A percentile compares a stretch with the other conserved stretches of the same genome.
These are phyloP conservation scores for Forficula auricularia DNA, from an alignment of 1,140 invertebrate species.

Conservation along the genomic window DNA sequence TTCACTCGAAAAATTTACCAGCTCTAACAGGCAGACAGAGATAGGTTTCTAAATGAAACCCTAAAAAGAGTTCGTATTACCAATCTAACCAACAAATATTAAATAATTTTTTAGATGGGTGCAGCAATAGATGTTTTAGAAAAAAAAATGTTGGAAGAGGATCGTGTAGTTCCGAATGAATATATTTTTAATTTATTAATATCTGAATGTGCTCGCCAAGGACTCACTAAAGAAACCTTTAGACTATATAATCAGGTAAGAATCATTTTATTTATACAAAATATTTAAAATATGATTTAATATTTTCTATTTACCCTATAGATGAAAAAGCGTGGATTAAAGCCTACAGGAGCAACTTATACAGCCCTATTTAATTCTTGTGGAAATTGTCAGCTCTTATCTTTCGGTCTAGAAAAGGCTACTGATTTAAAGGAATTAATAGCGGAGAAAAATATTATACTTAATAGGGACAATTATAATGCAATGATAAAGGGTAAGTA, in stretches of 20 bases:
- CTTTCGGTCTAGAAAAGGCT: constrained; percentile 44
- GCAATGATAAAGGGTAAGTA: constrained; percentile 58
- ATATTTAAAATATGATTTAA: constrained; percentile 1
- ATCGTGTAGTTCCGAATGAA: constrained; percentile 53
- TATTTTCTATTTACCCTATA: constrained; percentile 17
- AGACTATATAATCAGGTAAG: constrained; percentile 48
- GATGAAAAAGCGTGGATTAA: constrained; percentile 57
- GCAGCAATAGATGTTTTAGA: constrained; percentile 62
- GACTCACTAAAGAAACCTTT: constrained; percentile 71
- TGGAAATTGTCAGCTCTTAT: constrained; percentile 51
- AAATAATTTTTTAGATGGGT: constrained; percentile 15
- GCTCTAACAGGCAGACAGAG: too few species aligned
- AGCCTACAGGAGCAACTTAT: constrained; percentile 48
- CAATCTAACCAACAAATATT: not conserved
- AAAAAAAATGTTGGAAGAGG: constrained; percentile 48
- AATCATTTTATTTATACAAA: too few species aligned
- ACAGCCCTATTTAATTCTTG: constrained; percentile 78
- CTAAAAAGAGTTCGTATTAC: not conserved
- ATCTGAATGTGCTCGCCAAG: constrained; percentile 54
- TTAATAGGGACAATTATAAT: constrained; percentile 66
- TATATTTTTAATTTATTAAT: constrained; percentile 71
- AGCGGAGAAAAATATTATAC: constrained; percentile 41
- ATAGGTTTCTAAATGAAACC: not conserved
- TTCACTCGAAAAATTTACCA: too few species aligned
- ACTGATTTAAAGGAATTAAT: constrained; percentile 44